These are phyloP conservation scores for Drosophila histrio DNA, from an alignment of 2,888 invertebrate species.

Conservation along the genomic window DNA sequence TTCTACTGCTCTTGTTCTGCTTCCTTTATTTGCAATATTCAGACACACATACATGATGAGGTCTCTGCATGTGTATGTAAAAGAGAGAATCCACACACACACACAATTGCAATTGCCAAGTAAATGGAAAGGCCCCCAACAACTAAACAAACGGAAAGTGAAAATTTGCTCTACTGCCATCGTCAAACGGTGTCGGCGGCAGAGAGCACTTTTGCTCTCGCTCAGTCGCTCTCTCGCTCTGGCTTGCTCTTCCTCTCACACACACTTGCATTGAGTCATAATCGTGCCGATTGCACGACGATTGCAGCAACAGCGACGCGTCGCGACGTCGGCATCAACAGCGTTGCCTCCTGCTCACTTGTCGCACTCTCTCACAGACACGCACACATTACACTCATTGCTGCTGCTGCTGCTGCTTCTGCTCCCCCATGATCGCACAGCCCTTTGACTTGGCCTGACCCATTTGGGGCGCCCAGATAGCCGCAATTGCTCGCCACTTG, in stretches of 20 bases:
- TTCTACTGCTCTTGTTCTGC: slow-evolving; percentile 71
- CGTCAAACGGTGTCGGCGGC: slow-evolving; percentile 42
- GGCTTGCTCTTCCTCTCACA: slow-evolving; percentile 34
- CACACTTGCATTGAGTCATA: slow-evolving; percentile 77
- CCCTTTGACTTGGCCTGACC: slow-evolving; percentile 65
- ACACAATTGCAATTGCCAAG: slow-evolving; percentile 56
- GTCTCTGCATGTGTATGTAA: slow-evolving; percentile 13
- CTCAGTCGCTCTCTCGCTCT: slow-evolving; percentile 17
- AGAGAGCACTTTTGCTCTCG: slow-evolving; percentile 30
- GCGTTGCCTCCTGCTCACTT: slow-evolving; percentile 37
- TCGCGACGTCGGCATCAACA: slow-evolving; percentile 32
- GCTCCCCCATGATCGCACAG: slow-evolving; percentile 52
- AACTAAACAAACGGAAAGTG: slow-evolving; percentile 83
- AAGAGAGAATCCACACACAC: slow-evolving; percentile 22
- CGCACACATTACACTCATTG: slow-evolving; percentile 7
- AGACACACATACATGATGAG: slow-evolving; percentile 23
- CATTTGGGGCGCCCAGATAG: slow-evolving; percentile 62
- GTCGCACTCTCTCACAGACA: slow-evolving; percentile 21
- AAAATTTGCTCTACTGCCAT: slow-evolving; percentile 82
- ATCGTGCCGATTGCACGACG: slow-evolving; percentile 72
- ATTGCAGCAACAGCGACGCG: slow-evolving; percentile 51
- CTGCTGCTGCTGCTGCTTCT: slow-evolving; percentile 24
- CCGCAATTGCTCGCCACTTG: slow-evolving; percentile 58
- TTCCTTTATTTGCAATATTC: slow-evolving; percentile 75
- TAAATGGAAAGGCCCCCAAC: slow-evolving; percentile 76